Conservation (phyloP, 2,797 vertebrate species). For the Otolemur crassicaudatus region DNA sequence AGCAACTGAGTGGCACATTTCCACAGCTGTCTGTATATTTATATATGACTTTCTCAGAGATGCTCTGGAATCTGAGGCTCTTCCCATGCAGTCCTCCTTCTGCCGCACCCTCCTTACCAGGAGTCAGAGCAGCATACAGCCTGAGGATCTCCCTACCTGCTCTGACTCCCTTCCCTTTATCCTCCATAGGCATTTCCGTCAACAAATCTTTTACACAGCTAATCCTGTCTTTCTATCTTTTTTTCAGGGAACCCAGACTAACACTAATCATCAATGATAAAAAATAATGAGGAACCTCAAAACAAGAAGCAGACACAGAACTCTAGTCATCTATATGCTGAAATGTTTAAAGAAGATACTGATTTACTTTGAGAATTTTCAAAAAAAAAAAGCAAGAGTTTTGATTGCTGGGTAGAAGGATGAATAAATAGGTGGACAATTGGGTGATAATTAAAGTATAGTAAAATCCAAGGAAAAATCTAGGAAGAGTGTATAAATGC, state of each 20-base stretch:
- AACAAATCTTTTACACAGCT: neutral
- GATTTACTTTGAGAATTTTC: neutral
- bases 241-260: neutral
- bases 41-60: no score
- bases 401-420: neutral
- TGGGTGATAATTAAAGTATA: neutral
- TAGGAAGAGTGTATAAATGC: neutral
- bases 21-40: neutral
- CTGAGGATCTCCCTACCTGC: neutral
- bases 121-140: neutral
- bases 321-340: neutral
- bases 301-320: conserved; percentile 14
- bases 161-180: neutral
- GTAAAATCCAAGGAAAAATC: neutral
- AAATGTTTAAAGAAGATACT: neutral
- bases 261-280: neutral
- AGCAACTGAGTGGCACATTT: neutral
- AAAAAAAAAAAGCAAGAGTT: neutral
- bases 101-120: neutral
- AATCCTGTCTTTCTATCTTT: neutral
- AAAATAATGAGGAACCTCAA: neutral
- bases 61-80: neutral
- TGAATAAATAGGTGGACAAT: neutral
- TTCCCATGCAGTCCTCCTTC: neutral
- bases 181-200: neutral